Evolutionary conservation across 1,140 invertebrate species (phyloP).

Genomic region (Bombus affinis): DNA sequence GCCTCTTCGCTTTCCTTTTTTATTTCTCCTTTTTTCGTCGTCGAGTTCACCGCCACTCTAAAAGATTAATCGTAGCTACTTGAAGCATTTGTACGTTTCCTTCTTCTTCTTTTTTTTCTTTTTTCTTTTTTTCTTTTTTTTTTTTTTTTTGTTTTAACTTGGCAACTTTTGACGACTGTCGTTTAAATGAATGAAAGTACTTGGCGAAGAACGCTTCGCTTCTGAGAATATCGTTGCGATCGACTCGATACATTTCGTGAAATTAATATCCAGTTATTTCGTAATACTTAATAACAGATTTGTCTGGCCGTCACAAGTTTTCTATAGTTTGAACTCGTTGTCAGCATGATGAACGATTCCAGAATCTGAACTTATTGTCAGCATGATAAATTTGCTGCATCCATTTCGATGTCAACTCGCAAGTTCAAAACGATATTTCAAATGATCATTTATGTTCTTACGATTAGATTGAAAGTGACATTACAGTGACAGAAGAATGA

Average conservation of each 20-base stretch:
- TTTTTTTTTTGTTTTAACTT: too few species aligned
- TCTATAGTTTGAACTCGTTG: too few species aligned
- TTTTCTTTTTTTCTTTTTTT: not conserved
- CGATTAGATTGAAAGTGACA: too few species aligned
- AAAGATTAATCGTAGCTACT: constrained; percentile 36
- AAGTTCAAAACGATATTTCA: too few species aligned
- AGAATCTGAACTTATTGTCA: too few species aligned
- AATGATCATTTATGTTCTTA: too few species aligned
- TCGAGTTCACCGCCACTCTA: constrained; percentile 18
- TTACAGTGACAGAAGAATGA: too few species aligned
- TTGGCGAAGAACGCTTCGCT: not conserved
- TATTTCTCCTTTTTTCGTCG: not conserved
- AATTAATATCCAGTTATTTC: not conserved
- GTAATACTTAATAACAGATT: too few species aligned
- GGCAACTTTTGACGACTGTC: not conserved
- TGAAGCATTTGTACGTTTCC: not conserved
- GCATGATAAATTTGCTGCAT: too few species aligned
- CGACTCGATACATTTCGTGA: not conserved
- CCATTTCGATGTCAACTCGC: too few species aligned
- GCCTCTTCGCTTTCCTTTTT: not conserved
- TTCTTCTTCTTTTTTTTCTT: not conserved
- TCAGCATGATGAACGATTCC: too few species aligned
- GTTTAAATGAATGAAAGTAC: not conserved
- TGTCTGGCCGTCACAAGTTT: too few species aligned
- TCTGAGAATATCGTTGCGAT: not conserved